Conservation (phyloP, 2,113 vertebrate species). For the Petromus typicus region DNA sequence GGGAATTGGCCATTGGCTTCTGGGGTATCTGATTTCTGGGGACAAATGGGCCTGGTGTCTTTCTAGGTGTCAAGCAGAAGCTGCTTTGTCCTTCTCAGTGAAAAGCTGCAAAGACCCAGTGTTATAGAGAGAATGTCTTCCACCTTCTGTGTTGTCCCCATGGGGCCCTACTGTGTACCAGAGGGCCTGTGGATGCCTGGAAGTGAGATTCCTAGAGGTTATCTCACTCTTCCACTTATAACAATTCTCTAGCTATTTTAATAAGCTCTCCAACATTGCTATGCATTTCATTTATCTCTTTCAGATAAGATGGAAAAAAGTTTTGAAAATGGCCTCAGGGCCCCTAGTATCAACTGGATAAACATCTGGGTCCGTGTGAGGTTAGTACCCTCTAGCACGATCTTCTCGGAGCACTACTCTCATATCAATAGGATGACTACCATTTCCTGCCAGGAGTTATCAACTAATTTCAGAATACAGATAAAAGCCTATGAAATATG, state of each 20-base stretch:
- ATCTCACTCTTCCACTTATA: slow-evolving; percentile 45
- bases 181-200: not conserved
- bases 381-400: not conserved
- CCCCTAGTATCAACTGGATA: slow-evolving; percentile 39
- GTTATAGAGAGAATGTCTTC: not conserved
- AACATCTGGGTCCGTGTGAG: slow-evolving; percentile 2
- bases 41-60: not conserved
- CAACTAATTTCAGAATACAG: slow-evolving; percentile 55
- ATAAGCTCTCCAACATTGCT: slow-evolving; percentile 64
- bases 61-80: not conserved
- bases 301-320: slow-evolving; percentile 54
- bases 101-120: not conserved
- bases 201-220: slow-evolving; percentile 25
- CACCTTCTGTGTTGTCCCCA: not conserved
- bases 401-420: not conserved
- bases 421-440: not conserved
- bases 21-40: not conserved
- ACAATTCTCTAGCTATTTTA: slow-evolving; percentile 65
- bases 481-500: slow-evolving; percentile 60
- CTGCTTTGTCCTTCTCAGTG: not conserved
- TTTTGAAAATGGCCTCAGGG: slow-evolving; percentile 60
- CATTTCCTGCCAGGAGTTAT: slow-evolving; percentile 42
- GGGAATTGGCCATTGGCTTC: not conserved
- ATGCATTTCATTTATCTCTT: slow-evolving; percentile 76
- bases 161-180: not conserved